phyloP scores from a whole-genome alignment of 2,797 vertebrate species.

The Neostethus bicornis region DNA sequence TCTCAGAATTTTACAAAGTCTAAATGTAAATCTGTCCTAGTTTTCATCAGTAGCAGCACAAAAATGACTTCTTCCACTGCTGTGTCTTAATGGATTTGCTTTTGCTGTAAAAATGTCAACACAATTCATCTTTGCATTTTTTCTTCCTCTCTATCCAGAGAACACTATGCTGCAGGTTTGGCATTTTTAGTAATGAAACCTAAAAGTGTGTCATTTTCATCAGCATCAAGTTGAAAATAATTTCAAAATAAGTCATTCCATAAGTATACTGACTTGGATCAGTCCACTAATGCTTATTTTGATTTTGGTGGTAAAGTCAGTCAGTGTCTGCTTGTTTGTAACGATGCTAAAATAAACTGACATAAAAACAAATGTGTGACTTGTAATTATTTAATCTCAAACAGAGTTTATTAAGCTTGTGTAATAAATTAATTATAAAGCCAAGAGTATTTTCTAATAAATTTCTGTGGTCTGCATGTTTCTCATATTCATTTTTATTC shows the following conservation, averaged over 20 bases:
- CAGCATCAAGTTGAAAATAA: constrained; percentile 20
- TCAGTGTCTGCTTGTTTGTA: constrained; percentile 37
- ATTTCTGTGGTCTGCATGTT: too few species aligned
- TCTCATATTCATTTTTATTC: too few species aligned
- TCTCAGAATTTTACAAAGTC: constrained; percentile 33
- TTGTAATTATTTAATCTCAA: constrained; percentile 5
- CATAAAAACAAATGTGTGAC: constrained; percentile 13
- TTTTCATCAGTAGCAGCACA: constrained; percentile 56
- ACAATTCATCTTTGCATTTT: constrained; percentile 26
- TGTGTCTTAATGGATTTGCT: constrained; percentile 38
- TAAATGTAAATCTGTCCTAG: constrained; percentile 46
- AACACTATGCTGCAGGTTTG: constrained; percentile 49
- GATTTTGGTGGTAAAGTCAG: constrained; percentile 40
- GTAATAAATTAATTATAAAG: too few species aligned
- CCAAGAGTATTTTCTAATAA: too few species aligned
- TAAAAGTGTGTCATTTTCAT: constrained; percentile 38
- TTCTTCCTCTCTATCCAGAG: constrained; percentile 34
- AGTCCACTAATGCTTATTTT: constrained; percentile 32
- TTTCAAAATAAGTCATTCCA: constrained; percentile 38
- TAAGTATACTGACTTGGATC: constrained; percentile 35
- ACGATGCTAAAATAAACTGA: constrained; percentile 67
- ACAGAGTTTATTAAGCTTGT: background rate
- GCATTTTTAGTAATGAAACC: constrained; percentile 63
- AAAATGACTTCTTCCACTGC: constrained; percentile 46
- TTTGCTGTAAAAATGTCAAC: constrained; percentile 22